Base-by-base conservation (phyloP, 2,797 vertebrate species). In the Lindbergichthys nudifrons region DNA sequence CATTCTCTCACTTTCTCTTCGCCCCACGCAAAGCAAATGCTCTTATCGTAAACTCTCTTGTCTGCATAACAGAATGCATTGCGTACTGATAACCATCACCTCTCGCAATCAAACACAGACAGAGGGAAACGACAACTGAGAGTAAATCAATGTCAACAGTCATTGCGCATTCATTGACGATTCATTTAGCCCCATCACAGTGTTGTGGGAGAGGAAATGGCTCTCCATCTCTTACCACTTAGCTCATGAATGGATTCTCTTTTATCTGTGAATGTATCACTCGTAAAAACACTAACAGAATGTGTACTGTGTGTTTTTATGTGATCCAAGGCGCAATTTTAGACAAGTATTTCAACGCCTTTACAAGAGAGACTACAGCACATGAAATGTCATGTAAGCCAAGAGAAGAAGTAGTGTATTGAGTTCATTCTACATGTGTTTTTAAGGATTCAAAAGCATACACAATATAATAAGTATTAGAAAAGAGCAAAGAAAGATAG, bases 81-180 rank as follows among this genome's bases (percentile, higher is more conserved):
- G 65, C 75, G 72, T 41, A 50, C 70, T 81, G 77, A 86, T 79
- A 83, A 84, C 63, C 83, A 75, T 75, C 73, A 64, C 60, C 54
- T 39, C 77, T 75, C 52, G 48, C 75, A 75, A 74, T 70, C 73
- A 77, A 66, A 68, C 52, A 36, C 75, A 60, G 61, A 61, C 63
- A 54, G 57, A 83, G 56, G 56, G 30, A 32, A 60, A 72, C 18
- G 47, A 76, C 59, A 79, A 64, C 42, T 0, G 23, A 47, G 72
- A 75, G 51, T 85, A 77, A 83, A 88, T 87, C 87, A 84, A 70
- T 83, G 83, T 88, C 81, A 90, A 80, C 75, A 83, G 62, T 85
- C 86, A 82, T 73, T 80, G 72, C 76, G 53, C 79, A 80, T 86
- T 87, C 81, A 90, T 71, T 79, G 83, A 87, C 10, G 23, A 80